A percentile compares a stretch with the other conserved stretches of the same genome.
phyloP scores from a whole-genome alignment of 2,888 invertebrate species.

The Pachliopta kotzebuea region DNA sequence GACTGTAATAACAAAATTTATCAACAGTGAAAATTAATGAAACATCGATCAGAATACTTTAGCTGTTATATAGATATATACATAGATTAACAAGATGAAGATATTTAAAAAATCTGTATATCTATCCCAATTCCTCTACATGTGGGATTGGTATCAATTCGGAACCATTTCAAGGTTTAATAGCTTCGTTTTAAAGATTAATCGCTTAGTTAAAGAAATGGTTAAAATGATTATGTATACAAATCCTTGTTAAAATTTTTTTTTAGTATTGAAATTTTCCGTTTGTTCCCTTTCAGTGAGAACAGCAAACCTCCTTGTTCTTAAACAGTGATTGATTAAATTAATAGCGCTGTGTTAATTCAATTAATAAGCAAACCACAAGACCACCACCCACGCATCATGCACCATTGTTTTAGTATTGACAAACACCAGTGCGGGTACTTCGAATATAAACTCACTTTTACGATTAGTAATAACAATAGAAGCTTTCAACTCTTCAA shows the following conservation, averaged over 20 bases:
- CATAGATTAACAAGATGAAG: no score
- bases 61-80: no score
- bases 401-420: constrained; percentile 60
- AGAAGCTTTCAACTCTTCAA: constrained; percentile 13
- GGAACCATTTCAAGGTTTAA: no score
- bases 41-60: no score
- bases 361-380: constrained; percentile 61
- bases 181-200: no score
- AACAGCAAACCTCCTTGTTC: constrained; percentile 16
- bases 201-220: no score
- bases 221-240: neutral
- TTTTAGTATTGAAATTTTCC: neutral
- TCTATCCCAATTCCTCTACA: no score
- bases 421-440: constrained; percentile 53
- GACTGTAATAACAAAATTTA: no score
- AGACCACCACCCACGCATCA: constrained; percentile 53
- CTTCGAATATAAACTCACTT: constrained; percentile 8
- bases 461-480: constrained; percentile 12
- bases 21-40: no score
- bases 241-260: neutral
- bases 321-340: constrained; percentile 29
- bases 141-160: no score
- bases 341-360: constrained; percentile 53
- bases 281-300: neutral
- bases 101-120: no score